Percentiles rank a stretch among this genome's conserved stretches.
Conservation (phyloP, 2,888 invertebrate genomes). For the Steinernema scapterisci region DNA sequence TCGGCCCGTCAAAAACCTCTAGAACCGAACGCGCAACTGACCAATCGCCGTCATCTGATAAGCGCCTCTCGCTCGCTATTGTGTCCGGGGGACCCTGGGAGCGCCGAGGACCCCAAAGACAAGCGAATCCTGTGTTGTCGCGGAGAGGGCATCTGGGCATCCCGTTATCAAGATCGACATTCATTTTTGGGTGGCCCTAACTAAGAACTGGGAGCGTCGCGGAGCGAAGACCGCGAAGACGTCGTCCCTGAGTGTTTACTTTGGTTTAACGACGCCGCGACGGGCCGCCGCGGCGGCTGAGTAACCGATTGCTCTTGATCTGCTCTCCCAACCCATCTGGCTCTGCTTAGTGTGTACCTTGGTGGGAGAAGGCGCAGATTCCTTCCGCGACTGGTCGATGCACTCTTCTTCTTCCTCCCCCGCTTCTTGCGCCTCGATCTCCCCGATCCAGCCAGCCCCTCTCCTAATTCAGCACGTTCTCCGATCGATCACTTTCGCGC, state of each 20-base stretch:
- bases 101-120: neutral
- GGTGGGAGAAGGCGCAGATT: neutral
- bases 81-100: neutral
- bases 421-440: no score
- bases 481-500: no score
- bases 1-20: no score
- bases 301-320: slow-evolving; percentile 32
- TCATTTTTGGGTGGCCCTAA: slow-evolving; percentile 30
- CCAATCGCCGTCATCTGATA: neutral
- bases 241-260: slow-evolving; percentile 17
- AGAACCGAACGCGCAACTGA: no score
- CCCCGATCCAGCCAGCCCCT: no score
- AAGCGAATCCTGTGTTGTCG: neutral
- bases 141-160: slow-evolving; percentile 13
- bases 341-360: slow-evolving; percentile 7
- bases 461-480: no score
- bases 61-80: neutral
- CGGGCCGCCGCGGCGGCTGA: slow-evolving; percentile 25
- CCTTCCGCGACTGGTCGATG: slow-evolving; percentile 2
- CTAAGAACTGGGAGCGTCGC: neutral
- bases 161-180: slow-evolving; percentile 20
- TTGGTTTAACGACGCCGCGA: slow-evolving; percentile 21
- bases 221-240: neutral
- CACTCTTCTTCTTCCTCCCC: neutral
- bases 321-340: neutral